Conservation (phyloP, 2,113 vertebrate species). For the Crypturellus undulatus region DNA sequence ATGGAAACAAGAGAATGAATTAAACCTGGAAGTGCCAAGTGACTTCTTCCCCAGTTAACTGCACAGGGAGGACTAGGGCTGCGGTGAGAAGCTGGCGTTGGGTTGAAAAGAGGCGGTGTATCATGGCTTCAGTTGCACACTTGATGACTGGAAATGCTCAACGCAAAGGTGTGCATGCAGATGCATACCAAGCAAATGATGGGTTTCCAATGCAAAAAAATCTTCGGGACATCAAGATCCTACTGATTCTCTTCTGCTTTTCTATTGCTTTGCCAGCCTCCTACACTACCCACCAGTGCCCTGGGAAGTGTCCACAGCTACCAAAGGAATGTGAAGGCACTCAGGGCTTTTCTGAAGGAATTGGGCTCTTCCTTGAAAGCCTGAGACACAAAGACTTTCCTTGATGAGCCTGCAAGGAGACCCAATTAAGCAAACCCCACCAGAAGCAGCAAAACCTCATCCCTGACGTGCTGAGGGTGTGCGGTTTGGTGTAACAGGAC, state of each 20-base stretch:
- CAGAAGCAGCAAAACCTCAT: conserved; percentile 67
- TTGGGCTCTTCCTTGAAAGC: neutral
- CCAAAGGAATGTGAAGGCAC: neutral
- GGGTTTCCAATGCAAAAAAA: neutral
- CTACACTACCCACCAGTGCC: neutral
- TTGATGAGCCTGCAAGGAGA: neutral
- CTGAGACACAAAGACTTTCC: neutral
- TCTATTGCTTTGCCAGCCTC: fast-evolving
- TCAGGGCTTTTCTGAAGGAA: neutral
- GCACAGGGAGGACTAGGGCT: neutral
- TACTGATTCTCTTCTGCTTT: neutral
- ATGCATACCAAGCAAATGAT: neutral
- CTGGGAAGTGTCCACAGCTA: neutral
- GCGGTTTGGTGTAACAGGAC: conserved; percentile 26
- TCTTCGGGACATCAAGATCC: neutral
- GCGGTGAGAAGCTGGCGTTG: neutral
- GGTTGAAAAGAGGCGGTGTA: neutral
- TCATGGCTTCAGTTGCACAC: fast-evolving
- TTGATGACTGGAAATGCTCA: neutral
- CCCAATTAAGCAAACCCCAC: conserved; percentile 21
- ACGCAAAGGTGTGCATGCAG: fast-evolving
- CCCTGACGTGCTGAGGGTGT: neutral
- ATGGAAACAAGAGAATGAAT: neutral
- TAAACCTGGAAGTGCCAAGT: neutral
- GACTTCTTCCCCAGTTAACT: neutral